phyloP scores from a whole-genome alignment of 2,888 invertebrate species.

The Zygothrica quintamaculata region DNA sequence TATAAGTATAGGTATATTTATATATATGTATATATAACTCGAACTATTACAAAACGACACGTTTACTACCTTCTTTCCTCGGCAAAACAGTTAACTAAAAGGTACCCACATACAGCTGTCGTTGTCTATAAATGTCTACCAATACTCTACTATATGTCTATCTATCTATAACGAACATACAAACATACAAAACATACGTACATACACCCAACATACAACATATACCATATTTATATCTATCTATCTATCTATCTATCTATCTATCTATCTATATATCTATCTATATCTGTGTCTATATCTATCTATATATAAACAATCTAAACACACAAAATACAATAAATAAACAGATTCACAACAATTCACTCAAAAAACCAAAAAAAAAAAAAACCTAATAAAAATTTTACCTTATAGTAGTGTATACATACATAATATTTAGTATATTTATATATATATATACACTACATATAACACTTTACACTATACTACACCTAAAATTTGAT shows the following conservation, averaged over 20 bases:
- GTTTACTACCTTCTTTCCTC: slow-evolving; percentile 82
- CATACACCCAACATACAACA: slow-evolving; percentile 18
- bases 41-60: slow-evolving; percentile 82
- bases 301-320: slow-evolving; percentile 4
- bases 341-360: slow-evolving; percentile 25
- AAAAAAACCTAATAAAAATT: too few relatives aligned
- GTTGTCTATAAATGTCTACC: slow-evolving; percentile 41
- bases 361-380: slow-evolving; percentile 17
- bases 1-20: slow-evolving; percentile 52
- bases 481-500: too few relatives aligned
- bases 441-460: too few relatives aligned
- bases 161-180: slow-evolving; percentile 37
- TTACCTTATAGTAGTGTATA: too few relatives aligned
- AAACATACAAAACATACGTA: slow-evolving; percentile 2
- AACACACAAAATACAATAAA: slow-evolving; percentile 36
- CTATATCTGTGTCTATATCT: too few relatives aligned
- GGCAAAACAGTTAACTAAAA: slow-evolving; percentile 80
- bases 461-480: slow-evolving; percentile 60
- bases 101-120: slow-evolving; percentile 73
- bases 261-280: too few relatives aligned
- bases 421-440: too few relatives aligned
- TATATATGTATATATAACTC: too few relatives aligned
- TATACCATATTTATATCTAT: neutral
- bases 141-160: slow-evolving; percentile 20
- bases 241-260: neutral